A percentile compares a stretch with the other conserved stretches of the same genome.
These are phyloP conservation scores for Xenopus borealis DNA, from an alignment of 2,113 vertebrate species.

Conservation along the genomic window DNA sequence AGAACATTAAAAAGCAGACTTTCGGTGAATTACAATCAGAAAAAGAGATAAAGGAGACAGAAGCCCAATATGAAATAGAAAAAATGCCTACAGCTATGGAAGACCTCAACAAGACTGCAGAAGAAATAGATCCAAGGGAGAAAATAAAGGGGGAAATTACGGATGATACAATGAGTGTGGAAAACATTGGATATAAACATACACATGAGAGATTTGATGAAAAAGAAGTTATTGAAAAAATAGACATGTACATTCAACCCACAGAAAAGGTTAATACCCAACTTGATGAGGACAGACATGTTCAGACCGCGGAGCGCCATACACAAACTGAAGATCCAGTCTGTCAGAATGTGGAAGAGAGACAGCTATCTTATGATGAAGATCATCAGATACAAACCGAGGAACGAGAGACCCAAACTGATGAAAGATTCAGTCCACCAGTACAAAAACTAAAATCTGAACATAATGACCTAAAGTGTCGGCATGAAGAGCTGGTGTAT, in stretches of 20 bases:
- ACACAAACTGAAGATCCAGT: background rate
- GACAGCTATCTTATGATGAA: slow-evolving; percentile 10
- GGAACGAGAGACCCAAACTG: slow-evolving; percentile 20
- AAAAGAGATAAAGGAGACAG: background rate
- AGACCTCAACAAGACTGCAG: background rate
- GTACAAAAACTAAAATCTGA: background rate
- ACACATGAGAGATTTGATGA: background rate
- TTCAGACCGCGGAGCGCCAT: slow-evolving; percentile 10
- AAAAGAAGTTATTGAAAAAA: background rate
- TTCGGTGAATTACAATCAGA: background rate
- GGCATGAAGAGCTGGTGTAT: background rate
- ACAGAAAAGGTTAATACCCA: background rate
- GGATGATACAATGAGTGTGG: background rate
- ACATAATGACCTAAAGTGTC: background rate
- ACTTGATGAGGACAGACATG: background rate
- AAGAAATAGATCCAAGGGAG: background rate
- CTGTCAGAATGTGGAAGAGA: background rate
- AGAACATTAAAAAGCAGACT: background rate
- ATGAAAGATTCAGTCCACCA: slow-evolving; percentile 7
- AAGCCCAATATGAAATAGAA: background rate
- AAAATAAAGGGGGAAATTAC: no score
- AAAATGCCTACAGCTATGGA: background rate
- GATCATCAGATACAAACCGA: slow-evolving; percentile 2
- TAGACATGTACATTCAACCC: background rate
- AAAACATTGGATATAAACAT: background rate